Evolutionary conservation across 2,113 vertebrate genomes (phyloP), one percentile per base, ranked within the genome.

Genomic region (Pedionomus torquatus): DNA sequence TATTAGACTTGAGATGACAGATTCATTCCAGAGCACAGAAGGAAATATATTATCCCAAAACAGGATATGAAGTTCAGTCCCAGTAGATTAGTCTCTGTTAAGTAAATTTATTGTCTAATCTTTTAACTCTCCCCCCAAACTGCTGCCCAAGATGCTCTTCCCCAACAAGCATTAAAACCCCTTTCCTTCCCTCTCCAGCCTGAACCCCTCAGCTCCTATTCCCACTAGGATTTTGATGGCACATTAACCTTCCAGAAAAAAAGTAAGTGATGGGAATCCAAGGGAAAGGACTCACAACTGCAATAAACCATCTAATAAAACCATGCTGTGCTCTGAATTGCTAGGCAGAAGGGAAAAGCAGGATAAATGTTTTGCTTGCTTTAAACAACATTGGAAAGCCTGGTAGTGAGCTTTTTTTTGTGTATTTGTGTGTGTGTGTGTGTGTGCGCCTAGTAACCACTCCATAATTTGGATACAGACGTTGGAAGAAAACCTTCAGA

Each of bases 31-130:
- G 98, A 98, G 97, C 98, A 97, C 97, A 97, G 95, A 98, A 97
- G 97, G 97, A 98, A 98, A 98, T 98, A 98, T 97, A 98, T 98
- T 97, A 98, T 97, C 98, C 97, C 95, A 97, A 98, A 98, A 98
- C 98, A 98, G 98, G 98, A 98, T 98, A 98, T 98, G 98, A 98
- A 98, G 97, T 96, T 98, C 98, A 98, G 98, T 98, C 98, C 97
- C 97, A 82, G 95, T 93, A 96, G 97, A 98, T 98, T 97, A 98
- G 97, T 97, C 97, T 98, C 97, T 97, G 97, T 97, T 98, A 98
- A 98, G 97, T 97, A 97, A 98, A 98, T 98, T 98, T 98, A 98
- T 97, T 96, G 97, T 97, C 97, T 98, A 98, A 98, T 98, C 98
- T 98, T 98, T 98, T 98, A 98, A 97, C 97, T 97, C 97, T 97